These are phyloP conservation scores for Pyxicephalus adspersus DNA, from an alignment of 2,113 vertebrate species.

Conservation along the genomic window DNA sequence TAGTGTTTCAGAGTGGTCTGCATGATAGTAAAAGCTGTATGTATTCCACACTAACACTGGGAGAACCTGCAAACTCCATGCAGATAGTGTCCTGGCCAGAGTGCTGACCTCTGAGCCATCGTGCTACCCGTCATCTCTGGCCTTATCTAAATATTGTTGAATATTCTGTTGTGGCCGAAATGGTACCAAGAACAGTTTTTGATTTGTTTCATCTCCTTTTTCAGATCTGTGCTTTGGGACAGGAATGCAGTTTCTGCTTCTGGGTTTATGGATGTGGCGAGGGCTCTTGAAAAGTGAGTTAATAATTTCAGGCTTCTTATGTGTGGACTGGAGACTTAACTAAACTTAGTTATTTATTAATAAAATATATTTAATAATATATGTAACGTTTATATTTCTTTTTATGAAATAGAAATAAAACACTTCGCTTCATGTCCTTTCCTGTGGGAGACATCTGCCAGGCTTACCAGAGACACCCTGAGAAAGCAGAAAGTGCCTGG, in stretches of 20 bases:
- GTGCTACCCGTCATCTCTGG: no score
- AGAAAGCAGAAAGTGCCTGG: conserved; percentile 84
- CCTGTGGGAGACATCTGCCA: conserved; percentile 87
- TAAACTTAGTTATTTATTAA: not conserved
- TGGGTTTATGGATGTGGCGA: conserved; percentile 88
- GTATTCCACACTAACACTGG: no score
- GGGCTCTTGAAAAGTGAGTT: conserved; percentile 88
- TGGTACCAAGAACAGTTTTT: no score
- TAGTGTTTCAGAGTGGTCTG: no score
- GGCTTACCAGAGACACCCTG: conserved; percentile 83
- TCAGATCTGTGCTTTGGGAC: conserved; percentile 89
- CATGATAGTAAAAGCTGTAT: no score
- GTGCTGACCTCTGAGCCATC: no score
- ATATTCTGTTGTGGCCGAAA: no score
- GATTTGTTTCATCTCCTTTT: conserved; percentile 34
- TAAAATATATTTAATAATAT: not conserved
- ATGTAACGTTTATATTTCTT: no score
- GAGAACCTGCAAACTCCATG: no score
- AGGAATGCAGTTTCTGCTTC: conserved; percentile 84
- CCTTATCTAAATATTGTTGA: no score
- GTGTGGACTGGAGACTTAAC: not conserved
- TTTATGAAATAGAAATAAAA: conserved; percentile 79
- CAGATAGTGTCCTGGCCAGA: no score
- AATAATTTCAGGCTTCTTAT: not conserved
- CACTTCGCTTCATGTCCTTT: conserved; percentile 88